Evolutionary conservation across 2,888 invertebrate species (phyloP).

Genomic region (Lottia scabra): DNA sequence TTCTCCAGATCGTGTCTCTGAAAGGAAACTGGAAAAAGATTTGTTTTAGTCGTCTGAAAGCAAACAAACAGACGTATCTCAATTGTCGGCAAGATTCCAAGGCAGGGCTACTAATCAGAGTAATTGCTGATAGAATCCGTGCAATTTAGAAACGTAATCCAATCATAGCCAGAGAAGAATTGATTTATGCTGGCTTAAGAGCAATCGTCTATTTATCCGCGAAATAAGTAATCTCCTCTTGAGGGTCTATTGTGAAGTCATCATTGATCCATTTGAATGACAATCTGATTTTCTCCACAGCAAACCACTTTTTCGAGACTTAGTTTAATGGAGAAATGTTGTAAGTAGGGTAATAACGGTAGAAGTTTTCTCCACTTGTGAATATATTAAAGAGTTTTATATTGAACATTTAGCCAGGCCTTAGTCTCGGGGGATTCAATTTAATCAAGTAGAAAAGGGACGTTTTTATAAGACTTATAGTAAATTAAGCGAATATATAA

Average conservation of each 20-base stretch:
- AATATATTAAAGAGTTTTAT: background rate
- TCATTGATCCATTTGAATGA: slow-evolving; percentile 5
- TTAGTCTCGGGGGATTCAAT: background rate
- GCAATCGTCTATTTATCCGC: slow-evolving; percentile 25
- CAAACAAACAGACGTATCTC: background rate
- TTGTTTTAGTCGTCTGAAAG: slow-evolving; percentile 1
- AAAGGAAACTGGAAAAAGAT: background rate
- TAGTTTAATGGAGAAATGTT: background rate
- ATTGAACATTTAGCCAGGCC: background rate
- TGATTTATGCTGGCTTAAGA: slow-evolving; percentile 19
- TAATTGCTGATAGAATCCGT: slow-evolving; percentile 20
- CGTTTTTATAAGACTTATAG: background rate
- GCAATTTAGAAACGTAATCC: slow-evolving; percentile 21
- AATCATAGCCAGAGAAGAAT: slow-evolving; percentile 16
- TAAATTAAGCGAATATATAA: background rate
- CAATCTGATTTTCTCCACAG: slow-evolving; percentile 2
- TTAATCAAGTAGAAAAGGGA: background rate
- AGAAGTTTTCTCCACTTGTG: background rate
- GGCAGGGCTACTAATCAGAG: slow-evolving; percentile 14
- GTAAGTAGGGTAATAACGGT: background rate
- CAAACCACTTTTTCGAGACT: background rate
- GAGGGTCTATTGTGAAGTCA: slow-evolving; percentile 1
- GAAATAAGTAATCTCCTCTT: slow-evolving; percentile 14
- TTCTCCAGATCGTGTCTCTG: background rate
- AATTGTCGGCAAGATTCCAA: background rate